Evolutionary conservation across 2,797 vertebrate species (phyloP).

Genomic region (Darevskia nairensis): DNA sequence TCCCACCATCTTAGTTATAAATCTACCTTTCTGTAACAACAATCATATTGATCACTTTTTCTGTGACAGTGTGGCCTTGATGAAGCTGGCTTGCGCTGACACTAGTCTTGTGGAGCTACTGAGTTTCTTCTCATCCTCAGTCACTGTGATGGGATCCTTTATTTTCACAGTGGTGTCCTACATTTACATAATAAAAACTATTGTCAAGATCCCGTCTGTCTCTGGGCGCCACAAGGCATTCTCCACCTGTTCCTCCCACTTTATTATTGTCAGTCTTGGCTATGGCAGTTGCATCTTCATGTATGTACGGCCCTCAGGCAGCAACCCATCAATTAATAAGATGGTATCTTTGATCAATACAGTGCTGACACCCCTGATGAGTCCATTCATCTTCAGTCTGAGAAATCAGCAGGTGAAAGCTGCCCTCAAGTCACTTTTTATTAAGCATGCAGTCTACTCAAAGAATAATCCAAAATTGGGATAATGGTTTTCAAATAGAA

Average conservation of each 20-base stretch:
- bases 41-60: conserved; percentile 65
- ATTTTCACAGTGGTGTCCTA: conserved; percentile 58
- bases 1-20: conserved; percentile 46
- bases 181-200: conserved; percentile 54
- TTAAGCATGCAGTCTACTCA: not conserved
- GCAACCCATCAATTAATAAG: conserved; percentile 58
- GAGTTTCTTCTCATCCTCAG: conserved; percentile 49
- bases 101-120: conserved; percentile 58
- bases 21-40: conserved; percentile 55
- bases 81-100: conserved; percentile 63
- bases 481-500: not conserved
- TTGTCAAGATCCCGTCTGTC: conserved; percentile 53
- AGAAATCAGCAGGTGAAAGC: conserved; percentile 70
- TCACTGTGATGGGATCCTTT: conserved; percentile 61
- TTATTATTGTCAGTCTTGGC: conserved; percentile 63
- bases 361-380: conserved; percentile 61
- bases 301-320: conserved; percentile 57
- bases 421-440: conserved; percentile 30
- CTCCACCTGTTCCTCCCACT: conserved; percentile 66
- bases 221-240: conserved; percentile 66
- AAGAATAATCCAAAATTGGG: not conserved
- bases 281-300: conserved; percentile 74
- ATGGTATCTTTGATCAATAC: conserved; percentile 69
- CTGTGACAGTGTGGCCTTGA: conserved; percentile 51
- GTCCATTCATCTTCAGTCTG: conserved; percentile 73